These are phyloP conservation scores for Lithophane semibrunnea DNA, from an alignment of 2,888 invertebrate species.

Conservation along the genomic window DNA sequence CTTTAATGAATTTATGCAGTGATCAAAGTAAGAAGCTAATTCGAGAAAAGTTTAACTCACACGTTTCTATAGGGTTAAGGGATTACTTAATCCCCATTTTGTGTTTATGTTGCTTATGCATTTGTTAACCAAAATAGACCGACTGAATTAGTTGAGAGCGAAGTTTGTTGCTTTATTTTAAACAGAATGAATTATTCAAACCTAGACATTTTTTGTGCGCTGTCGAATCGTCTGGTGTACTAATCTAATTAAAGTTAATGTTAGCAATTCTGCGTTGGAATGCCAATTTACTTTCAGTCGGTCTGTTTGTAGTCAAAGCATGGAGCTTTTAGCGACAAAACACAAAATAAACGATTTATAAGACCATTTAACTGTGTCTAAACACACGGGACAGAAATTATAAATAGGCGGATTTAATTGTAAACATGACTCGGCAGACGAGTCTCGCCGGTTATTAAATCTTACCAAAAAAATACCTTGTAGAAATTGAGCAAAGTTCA, in stretches of 20 bases:
- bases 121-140: constrained; percentile 72
- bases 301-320: constrained; percentile 34
- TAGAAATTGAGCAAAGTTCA: not conserved
- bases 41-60: constrained; percentile 62
- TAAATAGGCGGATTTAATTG: constrained; percentile 69
- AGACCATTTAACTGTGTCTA: constrained; percentile 38
- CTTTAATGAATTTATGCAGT: constrained; percentile 86
- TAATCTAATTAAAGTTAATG: constrained; percentile 50
- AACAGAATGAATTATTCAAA: constrained; percentile 56
- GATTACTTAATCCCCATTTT: constrained; percentile 63
- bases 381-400: constrained; percentile 60
- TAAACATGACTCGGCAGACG: constrained; percentile 61
- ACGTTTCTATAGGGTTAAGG: constrained; percentile 44
- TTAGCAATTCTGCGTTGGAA: constrained; percentile 30
- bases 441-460: constrained; percentile 57
- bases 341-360: constrained; percentile 41
- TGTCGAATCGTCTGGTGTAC: constrained; percentile 30
- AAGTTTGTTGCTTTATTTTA: constrained; percentile 47
- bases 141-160: constrained; percentile 62
- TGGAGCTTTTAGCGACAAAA: constrained; percentile 36
- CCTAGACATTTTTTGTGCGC: constrained; percentile 42
- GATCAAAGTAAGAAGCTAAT: constrained; percentile 82
- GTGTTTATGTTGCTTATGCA: constrained; percentile 60
- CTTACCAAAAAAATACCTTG: constrained; percentile 7
- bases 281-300: constrained; percentile 38